Conservation (phyloP, 2,888 invertebrate genomes). For the Lepidochrysops patricia region DNA sequence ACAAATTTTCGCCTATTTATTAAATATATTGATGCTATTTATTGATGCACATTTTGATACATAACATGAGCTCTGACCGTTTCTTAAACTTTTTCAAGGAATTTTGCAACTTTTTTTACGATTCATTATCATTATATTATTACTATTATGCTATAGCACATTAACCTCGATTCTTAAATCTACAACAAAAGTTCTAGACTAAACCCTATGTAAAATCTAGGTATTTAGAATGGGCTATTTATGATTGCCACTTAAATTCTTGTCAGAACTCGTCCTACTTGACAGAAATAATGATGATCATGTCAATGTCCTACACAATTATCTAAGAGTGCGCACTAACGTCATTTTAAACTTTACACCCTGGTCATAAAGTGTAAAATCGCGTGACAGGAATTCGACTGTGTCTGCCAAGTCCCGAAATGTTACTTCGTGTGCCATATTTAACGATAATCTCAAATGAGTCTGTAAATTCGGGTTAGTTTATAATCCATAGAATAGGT, state of each 20-base stretch:
- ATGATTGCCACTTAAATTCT: background rate
- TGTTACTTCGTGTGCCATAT: constrained; percentile 9
- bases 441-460: constrained; percentile 1
- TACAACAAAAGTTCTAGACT: too few relatives aligned
- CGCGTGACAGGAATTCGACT: background rate
- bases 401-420: constrained; percentile 5
- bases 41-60: too few relatives aligned
- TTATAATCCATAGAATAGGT: background rate
- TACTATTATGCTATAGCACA: too few relatives aligned
- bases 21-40: too few relatives aligned
- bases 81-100: too few relatives aligned
- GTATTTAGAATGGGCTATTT: background rate
- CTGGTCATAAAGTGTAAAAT: background rate
- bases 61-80: too few relatives aligned
- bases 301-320: constrained; percentile 9
- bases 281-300: constrained; percentile 6
- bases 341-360: background rate
- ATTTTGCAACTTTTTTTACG: too few relatives aligned
- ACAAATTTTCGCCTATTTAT: too few relatives aligned
- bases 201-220: too few relatives aligned
- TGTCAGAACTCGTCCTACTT: background rate
- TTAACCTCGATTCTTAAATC: too few relatives aligned
- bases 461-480: constrained; percentile 3
- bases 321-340: background rate
- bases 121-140: too few relatives aligned